Evolutionary conservation across 1,140 invertebrate species (phyloP), one percentile per base, ranked within the genome.

Genomic region (Drosophila bifasciata): DNA sequence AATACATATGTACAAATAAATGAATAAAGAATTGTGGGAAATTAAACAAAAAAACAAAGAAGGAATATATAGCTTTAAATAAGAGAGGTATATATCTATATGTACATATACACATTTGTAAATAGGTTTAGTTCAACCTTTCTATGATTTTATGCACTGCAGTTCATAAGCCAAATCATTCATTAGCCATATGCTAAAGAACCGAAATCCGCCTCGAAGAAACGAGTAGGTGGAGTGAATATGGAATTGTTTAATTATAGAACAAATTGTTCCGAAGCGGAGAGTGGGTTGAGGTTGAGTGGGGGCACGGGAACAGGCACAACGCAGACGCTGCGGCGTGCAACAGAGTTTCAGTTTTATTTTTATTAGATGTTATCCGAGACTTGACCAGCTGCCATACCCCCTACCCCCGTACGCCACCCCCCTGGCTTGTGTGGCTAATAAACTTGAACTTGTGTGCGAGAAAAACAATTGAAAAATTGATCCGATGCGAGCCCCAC

Each of bases 371-470:
- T 78, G 79, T 78, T 81, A 81, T 81, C 79, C 58, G 69, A 81
- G 73, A 77, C 79, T 64, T 56, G 45, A 70, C 62, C 68, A 83
- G 79, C 79, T 68, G 64, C 36, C 48, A 21, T 23, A 15, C 45
- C 17, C 45, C 44, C 15, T 17, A 15, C 23, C 25, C 17, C 25
- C 5, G 11, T 11, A n/a, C 44, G 40, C 52, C 44, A 36, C 62
- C 52, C 61, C 32, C 15, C 9, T 78, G 60, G 50, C 75, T 57
- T 56, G 62, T 48, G 60, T 86, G 81, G 81, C 62, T 86, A 85
- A 84, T 71, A 85, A 81, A 85, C 80, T 85, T 85, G 80, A 85
- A 86, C 80, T 85, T 85, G 80, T 58, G 59, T 40, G 58, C 51
- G 60, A 19, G 48, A 57, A 73, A 73, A 75, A 64, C 60, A 74